Evolutionary conservation across 2,797 vertebrate species (phyloP).

Genomic region (Poeciliopsis presidionis): DNA sequence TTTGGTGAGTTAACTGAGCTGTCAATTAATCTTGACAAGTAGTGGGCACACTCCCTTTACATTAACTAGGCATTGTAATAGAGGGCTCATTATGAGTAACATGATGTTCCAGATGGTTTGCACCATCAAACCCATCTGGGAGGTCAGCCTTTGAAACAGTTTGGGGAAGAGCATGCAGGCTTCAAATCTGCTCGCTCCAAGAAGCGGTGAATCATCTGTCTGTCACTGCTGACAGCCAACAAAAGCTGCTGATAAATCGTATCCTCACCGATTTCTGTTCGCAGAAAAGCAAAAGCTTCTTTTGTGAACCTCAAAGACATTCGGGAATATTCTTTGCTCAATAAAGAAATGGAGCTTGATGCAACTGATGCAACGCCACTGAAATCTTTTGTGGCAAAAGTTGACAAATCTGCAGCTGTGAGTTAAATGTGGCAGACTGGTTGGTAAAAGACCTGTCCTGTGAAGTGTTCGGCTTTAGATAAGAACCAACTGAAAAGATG

Average conservation of each 20-base stretch:
- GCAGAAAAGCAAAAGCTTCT: not conserved
- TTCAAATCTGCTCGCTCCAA: slow-evolving; percentile 3
- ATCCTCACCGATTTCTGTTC: not conserved
- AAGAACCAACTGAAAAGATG: not conserved
- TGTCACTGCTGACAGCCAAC: not conserved
- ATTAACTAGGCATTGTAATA: not conserved
- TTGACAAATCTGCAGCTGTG: not conserved
- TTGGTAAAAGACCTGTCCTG: not conserved
- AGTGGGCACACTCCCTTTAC: not conserved
- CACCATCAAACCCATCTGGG: not conserved
- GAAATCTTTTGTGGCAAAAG: not conserved
- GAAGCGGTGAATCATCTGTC: slow-evolving; percentile 5
- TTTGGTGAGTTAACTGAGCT: not conserved
- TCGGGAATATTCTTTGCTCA: too few relatives aligned
- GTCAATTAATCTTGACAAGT: slow-evolving; percentile 1
- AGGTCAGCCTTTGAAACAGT: not conserved
- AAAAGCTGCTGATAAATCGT: slow-evolving; percentile 1
- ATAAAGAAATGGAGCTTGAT: not conserved
- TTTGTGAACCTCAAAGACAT: not conserved
- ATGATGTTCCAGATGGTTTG: slow-evolving; percentile 1
- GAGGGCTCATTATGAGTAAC: not conserved
- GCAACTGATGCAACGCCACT: not conserved
- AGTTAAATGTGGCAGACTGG: not conserved
- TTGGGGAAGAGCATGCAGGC: not conserved
- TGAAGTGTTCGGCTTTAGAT: not conserved